A percentile compares a stretch with the other conserved stretches of the same genome.
These are phyloP conservation scores for Aradophagus sp. DNA, from an alignment of 1,140 invertebrate species.

Conservation along the genomic window DNA sequence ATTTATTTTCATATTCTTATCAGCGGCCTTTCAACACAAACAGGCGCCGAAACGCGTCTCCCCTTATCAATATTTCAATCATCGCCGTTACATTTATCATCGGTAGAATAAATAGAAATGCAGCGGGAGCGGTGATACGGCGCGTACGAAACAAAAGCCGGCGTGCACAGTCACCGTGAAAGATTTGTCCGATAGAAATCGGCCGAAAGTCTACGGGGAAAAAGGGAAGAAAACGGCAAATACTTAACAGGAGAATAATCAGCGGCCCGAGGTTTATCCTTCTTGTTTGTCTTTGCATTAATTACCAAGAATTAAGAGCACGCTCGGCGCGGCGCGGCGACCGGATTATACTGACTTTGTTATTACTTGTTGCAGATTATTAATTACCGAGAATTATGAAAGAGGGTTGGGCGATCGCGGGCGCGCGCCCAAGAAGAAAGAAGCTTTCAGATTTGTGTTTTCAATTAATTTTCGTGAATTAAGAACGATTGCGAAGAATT, in stretches of 20 bases:
- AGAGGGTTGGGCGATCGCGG: slow-evolving; percentile 52
- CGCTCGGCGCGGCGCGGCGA: slow-evolving; percentile 64
- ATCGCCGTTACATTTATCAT: slow-evolving; percentile 46
- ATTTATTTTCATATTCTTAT: slow-evolving; percentile 14
- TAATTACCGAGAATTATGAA: slow-evolving; percentile 73
- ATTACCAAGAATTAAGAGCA: slow-evolving; percentile 75
- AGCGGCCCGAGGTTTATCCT: slow-evolving; percentile 64
- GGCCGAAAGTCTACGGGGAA: slow-evolving; percentile 9
- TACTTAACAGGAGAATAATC: slow-evolving; percentile 58
- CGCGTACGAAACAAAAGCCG: slow-evolving; percentile 44
- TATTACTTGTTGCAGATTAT: slow-evolving; percentile 76
- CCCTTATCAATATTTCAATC: slow-evolving; percentile 46
- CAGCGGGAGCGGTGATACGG: slow-evolving; percentile 36
- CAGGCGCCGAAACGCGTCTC: slow-evolving; percentile 42
- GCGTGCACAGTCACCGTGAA: slow-evolving; percentile 57
- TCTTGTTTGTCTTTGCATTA: slow-evolving; percentile 75
- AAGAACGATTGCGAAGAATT: slow-evolving; percentile 67
- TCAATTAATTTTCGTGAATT: slow-evolving; percentile 72
- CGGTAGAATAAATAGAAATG: slow-evolving; percentile 44
- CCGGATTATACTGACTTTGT: slow-evolving; percentile 73
- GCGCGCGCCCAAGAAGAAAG: slow-evolving; percentile 60
- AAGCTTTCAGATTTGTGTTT: slow-evolving; percentile 68
- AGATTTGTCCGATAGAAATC: slow-evolving; percentile 53
- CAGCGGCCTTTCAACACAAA: slow-evolving; percentile 19
- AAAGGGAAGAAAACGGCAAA: slow-evolving; percentile 52